A percentile compares a stretch with the other conserved stretches of the same genome.
Conservation (phyloP, 2,888 invertebrate genomes). For the Camptogramma bilineatum region DNA sequence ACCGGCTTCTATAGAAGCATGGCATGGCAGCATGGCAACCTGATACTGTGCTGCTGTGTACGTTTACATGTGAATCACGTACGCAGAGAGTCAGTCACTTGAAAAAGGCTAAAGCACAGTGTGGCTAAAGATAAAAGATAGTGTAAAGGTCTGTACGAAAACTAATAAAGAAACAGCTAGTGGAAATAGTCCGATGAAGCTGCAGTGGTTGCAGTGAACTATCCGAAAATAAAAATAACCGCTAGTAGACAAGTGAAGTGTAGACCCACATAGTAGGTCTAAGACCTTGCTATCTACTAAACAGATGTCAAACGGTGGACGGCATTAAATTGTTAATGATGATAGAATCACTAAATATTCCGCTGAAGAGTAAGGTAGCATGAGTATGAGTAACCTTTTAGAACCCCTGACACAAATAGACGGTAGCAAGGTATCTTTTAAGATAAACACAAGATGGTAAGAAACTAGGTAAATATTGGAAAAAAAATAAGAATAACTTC, state of each 20-base stretch:
- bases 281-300: too few species aligned
- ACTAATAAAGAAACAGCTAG: not conserved
- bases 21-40: conserved; percentile 31
- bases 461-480: not conserved
- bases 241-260: too few species aligned
- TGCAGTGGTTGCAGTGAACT: too few species aligned
- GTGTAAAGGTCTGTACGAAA: not conserved
- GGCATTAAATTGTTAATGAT: too few species aligned
- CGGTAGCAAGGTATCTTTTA: not conserved
- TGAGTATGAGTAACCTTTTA: not conserved
- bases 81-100: too few species aligned
- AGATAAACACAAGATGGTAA: not conserved
- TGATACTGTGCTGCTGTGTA: conserved; percentile 12
- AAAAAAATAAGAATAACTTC: not conserved
- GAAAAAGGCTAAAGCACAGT: too few species aligned
- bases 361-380: not conserved
- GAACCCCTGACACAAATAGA: not conserved
- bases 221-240: too few species aligned
- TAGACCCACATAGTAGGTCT: too few species aligned
- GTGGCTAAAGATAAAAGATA: not conserved
- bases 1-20: conserved; percentile 41
- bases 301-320: too few species aligned
- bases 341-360: too few species aligned
- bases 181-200: too few species aligned
- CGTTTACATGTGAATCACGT: conserved; percentile 54